Base-by-base conservation (phyloP, 2,888 invertebrate species). In the Mythimna lalbum region DNA sequence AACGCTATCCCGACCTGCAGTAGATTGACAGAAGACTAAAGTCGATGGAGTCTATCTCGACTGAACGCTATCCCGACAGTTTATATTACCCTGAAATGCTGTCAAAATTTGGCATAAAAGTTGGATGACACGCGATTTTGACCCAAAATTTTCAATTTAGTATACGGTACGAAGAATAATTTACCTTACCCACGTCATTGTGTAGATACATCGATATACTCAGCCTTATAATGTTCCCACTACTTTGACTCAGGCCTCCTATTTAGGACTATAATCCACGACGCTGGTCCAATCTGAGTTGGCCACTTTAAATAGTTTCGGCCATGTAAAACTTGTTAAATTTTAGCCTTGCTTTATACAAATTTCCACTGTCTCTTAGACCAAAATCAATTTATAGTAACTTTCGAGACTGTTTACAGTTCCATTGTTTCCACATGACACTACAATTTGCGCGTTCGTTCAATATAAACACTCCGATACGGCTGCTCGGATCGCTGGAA, bases 401-500 rank as follows among this genome's bases (percentile, higher is more conserved):
- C 6, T 21, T 36, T 21, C 21, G 14, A 17, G 36, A 36, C 5
- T 14, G 1, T 36, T 33, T 0, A 33, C n/a, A 23, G 56, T 50
- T n/a, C 50, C 57, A 66, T 47, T 50, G 57, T 19, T 74, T 36
- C 43, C 50, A 47, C 33, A 21, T 9, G 0, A 17, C 47, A 31
- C 33, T 56, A 50, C 23, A 39, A 72, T 47, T 52, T 57, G 47
- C 43, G 50, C 56, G 50, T 36, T 36, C 36, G 9, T 73, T 31
- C n/a, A 50, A 73, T 27, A 50, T 4, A 56, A 64, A 64, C 31
- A 68, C 55, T 17, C 31, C 21, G 14, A 1, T 19, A 14, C 50
- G 57, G 43, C 33, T 73, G 49, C n/a, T 43, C 27, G 27, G 43
- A 27, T 57, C 43, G 36, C 17, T 9, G 72, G 75, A 74, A 73